Conservation (phyloP, 2,113 vertebrate species). For the Prionailurus viverrinus region DNA sequence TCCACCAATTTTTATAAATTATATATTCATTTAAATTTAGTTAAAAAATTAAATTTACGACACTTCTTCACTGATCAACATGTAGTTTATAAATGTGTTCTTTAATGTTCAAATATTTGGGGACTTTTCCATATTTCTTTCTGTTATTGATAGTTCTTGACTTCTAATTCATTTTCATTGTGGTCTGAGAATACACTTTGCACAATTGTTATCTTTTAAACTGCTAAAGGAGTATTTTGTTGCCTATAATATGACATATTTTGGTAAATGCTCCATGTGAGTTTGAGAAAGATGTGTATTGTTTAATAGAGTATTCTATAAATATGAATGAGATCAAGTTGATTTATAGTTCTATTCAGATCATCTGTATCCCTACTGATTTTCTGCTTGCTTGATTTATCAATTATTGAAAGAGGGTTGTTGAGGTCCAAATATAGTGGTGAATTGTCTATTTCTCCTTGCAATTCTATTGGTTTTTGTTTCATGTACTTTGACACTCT, state of each 20-base stretch:
- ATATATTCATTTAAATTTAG: not conserved
- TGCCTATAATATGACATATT: not conserved
- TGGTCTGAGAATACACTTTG: not conserved
- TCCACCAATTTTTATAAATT: not conserved
- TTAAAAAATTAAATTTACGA: not conserved
- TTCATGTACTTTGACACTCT: not conserved
- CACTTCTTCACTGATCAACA: not conserved
- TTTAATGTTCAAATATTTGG: not conserved
- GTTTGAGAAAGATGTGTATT: not conserved
- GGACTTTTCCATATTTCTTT: not conserved
- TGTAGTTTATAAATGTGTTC: not conserved
- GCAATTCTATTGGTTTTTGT: not conserved
- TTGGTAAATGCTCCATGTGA: not conserved
- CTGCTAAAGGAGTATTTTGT: not conserved
- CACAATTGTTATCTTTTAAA: not conserved
- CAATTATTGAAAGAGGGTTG: not conserved
- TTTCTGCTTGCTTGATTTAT: constrained; percentile 26
- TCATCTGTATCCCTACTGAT: not conserved
- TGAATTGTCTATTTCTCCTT: not conserved
- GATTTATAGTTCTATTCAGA: not conserved
- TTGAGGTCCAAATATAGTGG: not conserved
- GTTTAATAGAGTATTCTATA: not conserved
- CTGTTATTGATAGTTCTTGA: not conserved
- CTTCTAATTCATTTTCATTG: not conserved
- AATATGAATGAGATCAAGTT: not conserved